A percentile compares a stretch with the other conserved stretches of the same genome.
These are phyloP conservation scores for Schlechtendalia chinensis DNA, from an alignment of 1,140 invertebrate species.

Conservation along the genomic window DNA sequence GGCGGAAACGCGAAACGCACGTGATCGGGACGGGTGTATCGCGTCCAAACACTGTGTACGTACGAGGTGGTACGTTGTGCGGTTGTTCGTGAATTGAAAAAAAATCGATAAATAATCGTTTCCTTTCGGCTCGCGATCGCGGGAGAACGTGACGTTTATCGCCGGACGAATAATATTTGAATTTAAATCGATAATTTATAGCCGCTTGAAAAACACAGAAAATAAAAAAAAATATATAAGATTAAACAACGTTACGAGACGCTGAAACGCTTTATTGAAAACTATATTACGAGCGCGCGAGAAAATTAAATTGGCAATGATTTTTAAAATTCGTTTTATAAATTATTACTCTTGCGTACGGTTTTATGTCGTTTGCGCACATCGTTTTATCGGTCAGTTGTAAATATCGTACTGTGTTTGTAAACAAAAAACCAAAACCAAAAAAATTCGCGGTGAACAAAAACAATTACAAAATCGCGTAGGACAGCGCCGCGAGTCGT, in stretches of 20 bases:
- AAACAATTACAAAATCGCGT: no score
- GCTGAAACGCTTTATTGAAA: no score
- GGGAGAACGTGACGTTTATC: neutral
- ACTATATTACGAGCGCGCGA: no score
- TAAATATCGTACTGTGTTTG: slow-evolving; percentile 13
- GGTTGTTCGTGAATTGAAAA: neutral
- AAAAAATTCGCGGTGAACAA: slow-evolving; percentile 1
- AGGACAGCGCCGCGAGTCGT: no score
- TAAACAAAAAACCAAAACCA: neutral
- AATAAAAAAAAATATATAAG: neutral
- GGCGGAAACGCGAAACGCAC: no score
- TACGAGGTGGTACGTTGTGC: neutral
- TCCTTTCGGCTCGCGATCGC: no score
- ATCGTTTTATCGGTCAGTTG: neutral
- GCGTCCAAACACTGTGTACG: neutral
- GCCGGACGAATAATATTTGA: neutral
- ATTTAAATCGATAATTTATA: neutral
- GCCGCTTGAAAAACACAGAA: neutral
- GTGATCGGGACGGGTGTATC: no score
- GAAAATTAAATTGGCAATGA: slow-evolving; percentile 1
- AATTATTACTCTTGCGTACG: slow-evolving; percentile 4
- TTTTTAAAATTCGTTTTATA: neutral
- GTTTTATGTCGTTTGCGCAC: neutral
- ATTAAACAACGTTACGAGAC: neutral
- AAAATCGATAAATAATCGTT: no score